phyloP scores from a whole-genome alignment of 2,888 invertebrate species.

The Ctena decussata region DNA sequence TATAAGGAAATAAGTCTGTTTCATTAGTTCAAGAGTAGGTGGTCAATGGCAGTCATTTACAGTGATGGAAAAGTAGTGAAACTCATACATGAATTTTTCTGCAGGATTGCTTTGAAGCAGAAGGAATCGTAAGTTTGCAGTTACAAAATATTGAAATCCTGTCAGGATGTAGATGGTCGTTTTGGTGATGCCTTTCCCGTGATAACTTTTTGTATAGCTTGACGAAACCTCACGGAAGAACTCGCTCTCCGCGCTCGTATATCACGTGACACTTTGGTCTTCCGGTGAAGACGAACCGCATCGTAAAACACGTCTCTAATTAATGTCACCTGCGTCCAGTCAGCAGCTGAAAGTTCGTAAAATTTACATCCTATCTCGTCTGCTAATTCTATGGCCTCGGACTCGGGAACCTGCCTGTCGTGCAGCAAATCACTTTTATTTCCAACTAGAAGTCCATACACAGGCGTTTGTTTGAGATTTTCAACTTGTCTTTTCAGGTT shows the following conservation, averaged over 20 bases:
- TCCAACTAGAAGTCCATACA: slow-evolving; percentile 80
- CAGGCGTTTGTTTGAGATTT: slow-evolving; percentile 66
- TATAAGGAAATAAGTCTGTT: too few species aligned
- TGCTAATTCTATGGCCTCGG: slow-evolving; percentile 81
- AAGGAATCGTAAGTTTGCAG: too few species aligned
- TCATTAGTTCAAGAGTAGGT: too few species aligned
- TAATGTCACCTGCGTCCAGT: slow-evolving; percentile 80
- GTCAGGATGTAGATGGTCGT: slow-evolving; percentile 10
- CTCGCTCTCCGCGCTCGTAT: slow-evolving; percentile 81
- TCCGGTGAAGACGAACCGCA: slow-evolving; percentile 80
- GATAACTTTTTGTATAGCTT: slow-evolving; percentile 82
- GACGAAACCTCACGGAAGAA: slow-evolving; percentile 79
- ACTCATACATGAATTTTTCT: too few species aligned
- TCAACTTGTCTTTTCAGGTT: slow-evolving; percentile 80
- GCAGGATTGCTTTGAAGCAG: too few species aligned
- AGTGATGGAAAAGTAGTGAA: too few species aligned
- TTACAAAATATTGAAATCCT: too few species aligned
- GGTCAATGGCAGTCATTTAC: too few species aligned
- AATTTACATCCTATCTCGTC: slow-evolving; percentile 82
- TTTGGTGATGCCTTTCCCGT: slow-evolving; percentile 72
- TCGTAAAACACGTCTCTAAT: slow-evolving; percentile 83
- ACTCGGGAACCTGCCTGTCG: slow-evolving; percentile 78
- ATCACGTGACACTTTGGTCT: slow-evolving; percentile 71
- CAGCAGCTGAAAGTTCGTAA: slow-evolving; percentile 85
- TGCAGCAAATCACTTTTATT: slow-evolving; percentile 84